Conservation (phyloP, 2,797 vertebrate genomes). For the Neosalanx taihuensis region DNA sequence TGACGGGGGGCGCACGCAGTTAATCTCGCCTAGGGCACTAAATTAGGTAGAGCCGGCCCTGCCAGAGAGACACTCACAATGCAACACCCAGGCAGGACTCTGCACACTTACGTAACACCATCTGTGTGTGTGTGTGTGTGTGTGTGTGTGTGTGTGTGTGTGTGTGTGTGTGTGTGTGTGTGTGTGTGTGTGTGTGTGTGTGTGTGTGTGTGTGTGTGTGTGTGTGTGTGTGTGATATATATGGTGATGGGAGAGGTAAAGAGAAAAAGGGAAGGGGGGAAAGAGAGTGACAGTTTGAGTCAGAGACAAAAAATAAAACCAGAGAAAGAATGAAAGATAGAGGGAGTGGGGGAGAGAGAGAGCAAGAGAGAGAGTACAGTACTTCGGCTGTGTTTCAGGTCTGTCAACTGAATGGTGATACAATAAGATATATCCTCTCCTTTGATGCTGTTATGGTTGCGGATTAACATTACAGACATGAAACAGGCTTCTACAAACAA, state of each 20-base stretch:
- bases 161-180: not conserved
- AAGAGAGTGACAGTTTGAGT: not conserved
- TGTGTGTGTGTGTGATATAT: not conserved
- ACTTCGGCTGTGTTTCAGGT: slow-evolving; percentile 24
- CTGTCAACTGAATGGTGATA: slow-evolving; percentile 31
- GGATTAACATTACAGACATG: slow-evolving; percentile 47
- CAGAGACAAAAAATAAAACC: not conserved
- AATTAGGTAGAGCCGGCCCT: too few relatives aligned
- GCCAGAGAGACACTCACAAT: slow-evolving; percentile 44
- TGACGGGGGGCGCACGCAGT: too few relatives aligned
- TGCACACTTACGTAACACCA: slow-evolving; percentile 42
- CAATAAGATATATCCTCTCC: slow-evolving; percentile 40
- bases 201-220: slow-evolving; percentile 20
- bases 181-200: slow-evolving; percentile 9
- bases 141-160: slow-evolving; percentile 7
- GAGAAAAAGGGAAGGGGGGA: not conserved
- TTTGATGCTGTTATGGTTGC: slow-evolving; percentile 43
- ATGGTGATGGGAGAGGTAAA: not conserved
- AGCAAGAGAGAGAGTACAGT: slow-evolving; percentile 7
- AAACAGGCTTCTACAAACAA: slow-evolving; percentile 29
- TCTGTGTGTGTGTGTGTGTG: slow-evolving; percentile 17
- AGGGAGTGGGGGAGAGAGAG: not conserved
- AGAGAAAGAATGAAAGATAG: slow-evolving; percentile 1
- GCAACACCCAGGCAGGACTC: slow-evolving; percentile 51
- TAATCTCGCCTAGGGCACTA: too few relatives aligned